phyloP scores from a whole-genome alignment of 1,140 invertebrate species.

The Zelostemma sp. region DNA sequence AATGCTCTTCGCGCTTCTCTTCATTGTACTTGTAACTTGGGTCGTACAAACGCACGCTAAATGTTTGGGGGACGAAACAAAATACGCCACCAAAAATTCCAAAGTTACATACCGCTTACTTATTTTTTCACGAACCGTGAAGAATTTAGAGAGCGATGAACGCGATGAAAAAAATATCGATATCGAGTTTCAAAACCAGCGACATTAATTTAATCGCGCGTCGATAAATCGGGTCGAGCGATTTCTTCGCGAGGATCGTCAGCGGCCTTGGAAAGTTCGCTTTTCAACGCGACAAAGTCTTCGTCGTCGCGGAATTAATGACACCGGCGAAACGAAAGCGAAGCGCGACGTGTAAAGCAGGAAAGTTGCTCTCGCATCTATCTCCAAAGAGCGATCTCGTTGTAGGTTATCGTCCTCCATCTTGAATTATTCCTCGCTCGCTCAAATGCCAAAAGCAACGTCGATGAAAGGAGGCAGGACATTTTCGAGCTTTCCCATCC shows the following conservation, averaged over 20 bases:
- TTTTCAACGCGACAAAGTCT: not conserved
- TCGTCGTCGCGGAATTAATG: not conserved
- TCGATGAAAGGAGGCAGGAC: not conserved
- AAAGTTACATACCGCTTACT: no score
- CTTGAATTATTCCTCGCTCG: not conserved
- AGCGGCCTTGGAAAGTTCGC: not conserved
- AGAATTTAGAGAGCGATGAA: no score
- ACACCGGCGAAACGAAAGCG: not conserved
- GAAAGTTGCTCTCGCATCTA: no score
- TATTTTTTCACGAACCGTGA: no score
- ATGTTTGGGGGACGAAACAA: no score
- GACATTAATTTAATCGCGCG: no score
- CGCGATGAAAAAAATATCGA: no score
- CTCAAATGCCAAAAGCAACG: not conserved
- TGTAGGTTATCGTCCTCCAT: not conserved
- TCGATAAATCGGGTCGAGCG: not conserved
- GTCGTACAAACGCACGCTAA: not conserved
- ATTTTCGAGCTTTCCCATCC: not conserved
- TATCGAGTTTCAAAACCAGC: no score
- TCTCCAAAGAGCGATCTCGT: not conserved
- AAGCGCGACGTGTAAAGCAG: not conserved
- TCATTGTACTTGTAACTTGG: slow-evolving; percentile 41
- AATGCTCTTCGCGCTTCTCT: slow-evolving; percentile 42
- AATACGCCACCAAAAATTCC: no score
- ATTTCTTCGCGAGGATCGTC: not conserved